Percentiles rank a stretch among this genome's conserved stretches.
phyloP scores from a whole-genome alignment of 2,113 vertebrate species.

The Mustela nigripes region DNA sequence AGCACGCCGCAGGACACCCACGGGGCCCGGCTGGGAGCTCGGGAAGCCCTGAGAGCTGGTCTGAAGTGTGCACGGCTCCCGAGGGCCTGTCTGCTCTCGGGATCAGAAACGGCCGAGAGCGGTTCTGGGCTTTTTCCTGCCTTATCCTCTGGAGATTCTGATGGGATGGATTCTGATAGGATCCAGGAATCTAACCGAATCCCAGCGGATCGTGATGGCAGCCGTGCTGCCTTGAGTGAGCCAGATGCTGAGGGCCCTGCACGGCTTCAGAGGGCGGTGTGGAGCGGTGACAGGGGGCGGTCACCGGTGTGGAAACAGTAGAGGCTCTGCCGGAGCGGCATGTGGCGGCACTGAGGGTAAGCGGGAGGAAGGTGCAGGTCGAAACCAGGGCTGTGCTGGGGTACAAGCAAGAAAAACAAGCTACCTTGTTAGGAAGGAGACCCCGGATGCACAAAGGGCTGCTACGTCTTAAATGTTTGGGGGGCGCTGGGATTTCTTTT shows the following conservation, averaged over 20 bases:
- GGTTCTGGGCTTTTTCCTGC: not conserved
- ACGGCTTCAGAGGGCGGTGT: not conserved
- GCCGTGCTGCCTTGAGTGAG: not conserved
- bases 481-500: not conserved
- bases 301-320: not conserved
- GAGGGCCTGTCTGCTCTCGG: not conserved
- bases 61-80: not conserved
- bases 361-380: not conserved
- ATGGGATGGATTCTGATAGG: not conserved
- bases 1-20: not conserved
- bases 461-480: not conserved
- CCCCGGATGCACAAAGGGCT: not conserved
- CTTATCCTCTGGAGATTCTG: not conserved
- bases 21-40: not conserved
- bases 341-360: not conserved
- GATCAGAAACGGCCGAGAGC: not conserved
- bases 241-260: not conserved
- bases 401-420: not conserved
- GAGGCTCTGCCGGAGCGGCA: rapidly evolving
- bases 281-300: not conserved
- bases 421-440: not conserved
- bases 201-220: not conserved
- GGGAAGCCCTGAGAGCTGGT: not conserved
- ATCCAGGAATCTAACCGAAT: not conserved
- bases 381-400: not conserved